A percentile compares a stretch with the other conserved stretches of the same genome.
phyloP scores from a whole-genome alignment of 2,113 vertebrate genomes.

The Naja naja region DNA sequence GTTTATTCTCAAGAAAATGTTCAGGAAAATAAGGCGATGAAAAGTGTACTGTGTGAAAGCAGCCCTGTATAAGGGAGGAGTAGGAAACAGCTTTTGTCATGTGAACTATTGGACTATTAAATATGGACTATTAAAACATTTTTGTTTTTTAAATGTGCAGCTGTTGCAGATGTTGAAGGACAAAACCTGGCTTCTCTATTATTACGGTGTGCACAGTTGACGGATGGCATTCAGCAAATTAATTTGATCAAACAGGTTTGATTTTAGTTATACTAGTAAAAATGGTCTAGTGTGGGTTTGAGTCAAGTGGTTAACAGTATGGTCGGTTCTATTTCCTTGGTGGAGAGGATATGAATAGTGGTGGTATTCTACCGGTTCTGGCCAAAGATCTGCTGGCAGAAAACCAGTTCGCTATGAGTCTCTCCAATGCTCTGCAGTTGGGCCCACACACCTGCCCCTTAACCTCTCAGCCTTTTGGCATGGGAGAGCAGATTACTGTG shows the following conservation, averaged over 20 bases:
- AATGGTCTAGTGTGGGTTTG: neutral
- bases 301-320: neutral
- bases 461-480: too few species aligned
- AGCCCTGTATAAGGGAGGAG: neutral
- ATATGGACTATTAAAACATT: neutral
- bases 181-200: constrained; percentile 78
- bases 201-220: constrained; percentile 74
- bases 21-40: neutral
- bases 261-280: neutral
- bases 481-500: too few species aligned
- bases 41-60: neutral
- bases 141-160: constrained; percentile 55
- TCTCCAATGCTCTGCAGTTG: too few species aligned
- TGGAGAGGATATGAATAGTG: neutral
- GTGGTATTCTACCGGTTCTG: too few species aligned
- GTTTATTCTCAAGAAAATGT: neutral
- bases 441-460: too few species aligned
- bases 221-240: constrained; percentile 87
- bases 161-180: constrained; percentile 69
- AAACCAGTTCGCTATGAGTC: too few species aligned
- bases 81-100: neutral
- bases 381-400: too few species aligned
- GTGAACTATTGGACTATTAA: neutral
- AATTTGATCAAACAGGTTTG: constrained; percentile 85
- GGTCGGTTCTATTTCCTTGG: neutral